Evolutionary conservation across 2,888 invertebrate species (phyloP).

Genomic region (Mellilla xanthometata): DNA sequence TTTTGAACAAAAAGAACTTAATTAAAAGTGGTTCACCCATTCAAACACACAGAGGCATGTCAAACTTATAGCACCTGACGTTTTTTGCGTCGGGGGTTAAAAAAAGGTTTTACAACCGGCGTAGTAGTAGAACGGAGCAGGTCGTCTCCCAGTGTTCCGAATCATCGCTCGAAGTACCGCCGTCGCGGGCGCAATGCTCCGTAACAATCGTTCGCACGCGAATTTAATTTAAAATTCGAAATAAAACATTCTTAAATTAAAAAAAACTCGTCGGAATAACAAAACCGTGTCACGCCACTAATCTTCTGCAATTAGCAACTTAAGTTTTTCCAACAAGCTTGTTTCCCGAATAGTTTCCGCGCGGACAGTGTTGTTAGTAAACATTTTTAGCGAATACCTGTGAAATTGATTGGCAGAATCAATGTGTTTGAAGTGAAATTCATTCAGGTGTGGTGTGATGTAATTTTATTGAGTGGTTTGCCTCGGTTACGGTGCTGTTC

Average conservation of each 20-base stretch:
- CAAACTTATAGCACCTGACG: too few relatives aligned
- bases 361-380: background rate
- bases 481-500: slow-evolving; percentile 18
- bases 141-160: slow-evolving; percentile 42
- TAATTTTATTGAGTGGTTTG: slow-evolving; percentile 10
- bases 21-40: too few relatives aligned
- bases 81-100: too few relatives aligned
- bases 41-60: too few relatives aligned
- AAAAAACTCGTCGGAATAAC: background rate
- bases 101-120: slow-evolving; percentile 43
- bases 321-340: background rate
- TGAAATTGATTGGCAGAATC: slow-evolving; percentile 4
- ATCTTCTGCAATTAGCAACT: background rate
- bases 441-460: slow-evolving; percentile 15
- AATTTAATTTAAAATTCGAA: background rate
- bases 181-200: slow-evolving; percentile 36
- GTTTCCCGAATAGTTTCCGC: too few relatives aligned
- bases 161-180: slow-evolving; percentile 42
- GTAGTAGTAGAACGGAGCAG: slow-evolving; percentile 28
- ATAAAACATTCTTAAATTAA: background rate
- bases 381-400: slow-evolving; percentile 4
- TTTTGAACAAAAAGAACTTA: too few relatives aligned
- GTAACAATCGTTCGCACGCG: background rate
- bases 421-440: slow-evolving; percentile 16
- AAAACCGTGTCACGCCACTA: background rate